Percentiles rank a stretch among this genome's conserved stretches.
These are phyloP conservation scores for Drosophila grimshawi DNA, from an alignment of 1,140 invertebrate species.

Conservation along the genomic window DNA sequence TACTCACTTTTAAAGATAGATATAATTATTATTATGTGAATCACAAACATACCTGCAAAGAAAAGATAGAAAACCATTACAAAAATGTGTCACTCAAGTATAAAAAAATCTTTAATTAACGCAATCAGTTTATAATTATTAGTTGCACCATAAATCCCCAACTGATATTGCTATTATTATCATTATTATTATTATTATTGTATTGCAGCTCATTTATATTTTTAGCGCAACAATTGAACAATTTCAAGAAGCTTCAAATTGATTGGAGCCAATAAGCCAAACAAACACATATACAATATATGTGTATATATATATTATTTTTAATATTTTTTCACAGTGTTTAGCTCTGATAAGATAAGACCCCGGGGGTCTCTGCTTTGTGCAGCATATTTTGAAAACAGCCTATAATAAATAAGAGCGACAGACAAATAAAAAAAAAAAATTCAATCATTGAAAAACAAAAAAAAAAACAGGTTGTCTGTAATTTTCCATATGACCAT, in stretches of 20 bases:
- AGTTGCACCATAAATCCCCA: constrained; percentile 5
- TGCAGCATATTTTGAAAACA: constrained; percentile 37
- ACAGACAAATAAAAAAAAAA: constrained; percentile 27
- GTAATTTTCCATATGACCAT: constrained; percentile 73
- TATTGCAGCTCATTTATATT: constrained; percentile 49
- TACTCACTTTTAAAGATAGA: constrained; percentile 4
- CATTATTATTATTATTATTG: constrained; percentile 30
- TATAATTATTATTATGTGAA: not conserved
- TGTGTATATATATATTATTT: not conserved
- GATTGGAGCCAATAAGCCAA: not conserved
- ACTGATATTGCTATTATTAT: not conserved
- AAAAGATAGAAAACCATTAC: constrained; percentile 36
- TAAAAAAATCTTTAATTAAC: constrained; percentile 16
- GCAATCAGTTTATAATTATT: constrained; percentile 24
- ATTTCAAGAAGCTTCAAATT: constrained; percentile 51
- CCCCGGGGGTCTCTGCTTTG: constrained; percentile 1
- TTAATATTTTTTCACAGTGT: not conserved
- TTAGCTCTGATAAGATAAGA: constrained; percentile 62
- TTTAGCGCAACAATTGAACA: constrained; percentile 36
- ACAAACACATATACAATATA: constrained; percentile 3
- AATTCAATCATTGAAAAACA: not conserved
- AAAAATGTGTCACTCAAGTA: not conserved
- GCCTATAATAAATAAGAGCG: constrained; percentile 30
- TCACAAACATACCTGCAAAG: constrained; percentile 62
- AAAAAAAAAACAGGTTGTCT: constrained; percentile 60